phyloP scores from a whole-genome alignment of 2,113 vertebrate genomes.

The Macrotus californicus region DNA sequence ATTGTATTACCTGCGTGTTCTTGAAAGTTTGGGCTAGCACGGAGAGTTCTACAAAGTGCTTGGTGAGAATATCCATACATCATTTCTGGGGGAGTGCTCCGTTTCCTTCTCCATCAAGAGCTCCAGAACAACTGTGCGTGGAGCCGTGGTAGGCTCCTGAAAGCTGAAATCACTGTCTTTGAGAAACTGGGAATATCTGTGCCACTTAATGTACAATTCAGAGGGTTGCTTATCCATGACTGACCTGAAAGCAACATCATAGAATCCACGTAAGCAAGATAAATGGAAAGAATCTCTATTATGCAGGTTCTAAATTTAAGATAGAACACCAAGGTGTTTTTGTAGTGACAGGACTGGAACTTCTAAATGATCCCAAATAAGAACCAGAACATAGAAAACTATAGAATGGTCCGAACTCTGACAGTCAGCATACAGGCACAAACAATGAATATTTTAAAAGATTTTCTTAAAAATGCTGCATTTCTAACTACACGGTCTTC shows the following conservation, averaged over 20 bases:
- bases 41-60: conserved; percentile 92
- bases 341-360: not conserved
- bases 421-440: not conserved
- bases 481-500: not conserved
- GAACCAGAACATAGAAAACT: not conserved
- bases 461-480: not conserved
- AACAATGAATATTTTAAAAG: not conserved
- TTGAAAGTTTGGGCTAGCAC: conserved; percentile 87
- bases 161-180: conserved; percentile 92
- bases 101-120: conserved; percentile 82
- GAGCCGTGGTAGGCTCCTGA: conserved; percentile 92
- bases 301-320: not conserved
- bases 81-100: conserved; percentile 76
- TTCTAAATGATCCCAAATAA: not conserved
- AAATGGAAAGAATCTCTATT: not conserved
- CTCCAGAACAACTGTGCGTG: conserved; percentile 90
- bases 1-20: conserved; percentile 89
- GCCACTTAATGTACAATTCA: conserved; percentile 86
- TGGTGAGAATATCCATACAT: conserved; percentile 85
- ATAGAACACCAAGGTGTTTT: not conserved
- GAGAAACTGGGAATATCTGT: conserved; percentile 90
- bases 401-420: not conserved
- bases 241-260: conserved; percentile 75
- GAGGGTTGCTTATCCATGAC: conserved; percentile 78
- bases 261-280: not conserved